These are phyloP conservation scores for Alosa sapidissima DNA, from an alignment of 2,797 vertebrate genomes.

Conservation along the genomic window DNA sequence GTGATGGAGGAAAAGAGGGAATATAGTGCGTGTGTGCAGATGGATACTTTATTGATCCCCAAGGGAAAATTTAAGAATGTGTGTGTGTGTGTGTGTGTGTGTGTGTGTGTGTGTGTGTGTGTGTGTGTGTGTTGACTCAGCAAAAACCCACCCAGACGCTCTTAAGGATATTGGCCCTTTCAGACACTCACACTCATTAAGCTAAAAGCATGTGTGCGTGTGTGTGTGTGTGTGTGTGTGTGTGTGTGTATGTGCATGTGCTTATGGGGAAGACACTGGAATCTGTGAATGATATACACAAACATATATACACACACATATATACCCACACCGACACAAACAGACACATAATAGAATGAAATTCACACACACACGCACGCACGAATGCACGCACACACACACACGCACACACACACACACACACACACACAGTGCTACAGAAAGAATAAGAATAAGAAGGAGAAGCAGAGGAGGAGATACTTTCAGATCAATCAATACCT, in stretches of 20 bases:
- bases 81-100: constrained; percentile 8
- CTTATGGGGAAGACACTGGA: not conserved
- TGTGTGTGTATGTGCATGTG: not conserved
- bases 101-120: constrained; percentile 16
- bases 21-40: not conserved
- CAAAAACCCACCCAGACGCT: constrained; percentile 53
- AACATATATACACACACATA: not conserved
- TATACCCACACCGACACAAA: not conserved
- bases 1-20: constrained; percentile 26
- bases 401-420: not conserved
- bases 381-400: not conserved
- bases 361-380: not conserved
- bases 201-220: constrained; percentile 64
- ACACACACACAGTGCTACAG: too few relatives aligned
- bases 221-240: constrained; percentile 1
- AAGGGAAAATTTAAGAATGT: not conserved
- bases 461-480: too few relatives aligned
- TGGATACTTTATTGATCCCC: not conserved
- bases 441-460: too few relatives aligned
- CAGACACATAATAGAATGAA: not conserved
- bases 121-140: constrained; percentile 61
- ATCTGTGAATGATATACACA: not conserved
- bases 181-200: constrained; percentile 67
- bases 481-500: too few relatives aligned
- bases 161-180: constrained; percentile 66